Evolutionary conservation across 2,113 vertebrate species (phyloP), one percentile per base, ranked within the genome.

Genomic region (Myrmecobius fasciatus): DNA sequence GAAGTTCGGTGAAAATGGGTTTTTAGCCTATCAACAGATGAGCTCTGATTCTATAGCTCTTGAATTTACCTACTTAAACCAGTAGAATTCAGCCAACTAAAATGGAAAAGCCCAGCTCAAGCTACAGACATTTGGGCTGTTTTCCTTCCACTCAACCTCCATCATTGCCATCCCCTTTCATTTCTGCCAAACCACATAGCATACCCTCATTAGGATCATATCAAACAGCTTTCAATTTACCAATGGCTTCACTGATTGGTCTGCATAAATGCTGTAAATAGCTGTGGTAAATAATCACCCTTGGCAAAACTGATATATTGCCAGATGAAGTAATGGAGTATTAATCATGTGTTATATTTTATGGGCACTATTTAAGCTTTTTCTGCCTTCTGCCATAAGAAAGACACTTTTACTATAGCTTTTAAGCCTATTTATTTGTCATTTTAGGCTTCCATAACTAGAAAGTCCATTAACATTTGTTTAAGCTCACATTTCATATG

Each of bases 201-300:
- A 52, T 43, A 8, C n/a, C 24, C 43, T 43, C 24, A 25, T 89
- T 25, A 25, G 46, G 49, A 17, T 93, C 26, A 60, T 92, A 89
- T 94, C 22, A 67, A 94, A 91, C 48, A 53, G 91, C 52, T 88
- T 95, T 91, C n/a, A 28, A 89, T 94, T 46, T 48, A 95, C 46
- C 52, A 67, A 53, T n/a, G 53, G 53, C 89, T 90, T 25, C 24
- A 24, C 89, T 91, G 51, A 90, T n/a, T 48, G 36, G 54, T 56
- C 46, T 26, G 89, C 46, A 51, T 6, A 92, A 53, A 28, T 31
- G 14, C 48, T 89, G 46, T 89, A 89, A 89, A 83, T 83, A 83
- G 36, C 67, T 83, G 36, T 49, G 36, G 51, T 54, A 52, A 56
- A 25, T 43, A 75, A 48, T 51, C 90, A 36, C 6, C 31, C 43